Base-by-base conservation (phyloP, 1,140 invertebrate species). In the Portunus trituberculatus region DNA sequence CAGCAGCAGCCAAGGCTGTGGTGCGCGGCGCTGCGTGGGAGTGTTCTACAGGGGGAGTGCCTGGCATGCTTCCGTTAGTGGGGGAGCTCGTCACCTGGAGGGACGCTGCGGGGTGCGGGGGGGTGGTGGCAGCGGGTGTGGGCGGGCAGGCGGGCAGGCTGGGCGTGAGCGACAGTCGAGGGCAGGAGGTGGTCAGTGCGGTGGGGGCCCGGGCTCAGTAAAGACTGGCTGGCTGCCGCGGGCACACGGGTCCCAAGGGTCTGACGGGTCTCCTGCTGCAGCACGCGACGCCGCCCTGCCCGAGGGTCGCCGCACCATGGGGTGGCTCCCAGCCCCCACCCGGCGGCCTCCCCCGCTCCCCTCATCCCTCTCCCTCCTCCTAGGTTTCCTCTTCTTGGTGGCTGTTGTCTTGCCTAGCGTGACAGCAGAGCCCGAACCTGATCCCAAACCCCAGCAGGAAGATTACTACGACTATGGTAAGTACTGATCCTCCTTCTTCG, bases 191-290 rank as follows among this genome's bases (percentile, higher is more conserved):
- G 20, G 84, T 48, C 83, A 95, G 91, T 92, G 94, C 94, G 82
- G 90, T 90, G 52, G 94, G 91, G 91, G 84, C 90, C 90, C 76
- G 91, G 93, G 88, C 67, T 52, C 93, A 92, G 91, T 92, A 92
- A 39, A 48, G 89, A 91, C 45, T 92, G 87, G 93, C 84, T 91
- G 82, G 87, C 93, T 52, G 93, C 67, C 67, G 93, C 93, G 93
- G 89, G 84, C 93, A 94, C 84, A 83, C 88, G 59, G 95, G 96
- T 39, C 93, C 94, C 45, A 94, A 96, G 83, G 96, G 95, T 45
- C 89, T 87, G 48, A 92, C 95, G 86, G 93, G 89, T 32, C 76
- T 67, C 59, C 92, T 52, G 45, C 91, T 31, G 76, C 95, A 86
- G 86, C 94, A 89, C n/a, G 39, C 95, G 86, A 91, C 32, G 86